Conservation (phyloP, 1,140 invertebrate species). For the Neoseiulus cucumeris region DNA sequence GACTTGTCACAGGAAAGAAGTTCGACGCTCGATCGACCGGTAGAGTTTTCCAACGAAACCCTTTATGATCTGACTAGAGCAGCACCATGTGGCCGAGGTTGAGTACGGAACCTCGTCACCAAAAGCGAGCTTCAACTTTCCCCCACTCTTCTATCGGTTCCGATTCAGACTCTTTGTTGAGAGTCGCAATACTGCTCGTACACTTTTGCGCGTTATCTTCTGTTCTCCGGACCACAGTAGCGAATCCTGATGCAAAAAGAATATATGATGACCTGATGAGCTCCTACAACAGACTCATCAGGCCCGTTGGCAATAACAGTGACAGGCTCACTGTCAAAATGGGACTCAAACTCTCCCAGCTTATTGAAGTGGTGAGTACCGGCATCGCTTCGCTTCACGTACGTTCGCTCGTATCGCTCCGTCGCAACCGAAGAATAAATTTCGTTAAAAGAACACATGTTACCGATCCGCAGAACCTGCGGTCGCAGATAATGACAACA, state of each 20-base stretch:
- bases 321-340: constrained; percentile 87
- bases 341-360: constrained; percentile 81
- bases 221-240: constrained; percentile 21
- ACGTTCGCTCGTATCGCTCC: neutral
- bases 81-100: too few relatives aligned
- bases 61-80: too few relatives aligned
- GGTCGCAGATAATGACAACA: constrained; percentile 31
- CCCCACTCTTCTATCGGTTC: too few relatives aligned
- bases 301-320: constrained; percentile 87
- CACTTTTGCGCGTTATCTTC: neutral
- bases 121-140: too few relatives aligned
- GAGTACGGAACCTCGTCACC: too few relatives aligned
- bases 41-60: too few relatives aligned
- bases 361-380: constrained; percentile 85
- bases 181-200: neutral
- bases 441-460: neutral
- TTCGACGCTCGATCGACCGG: too few relatives aligned
- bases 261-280: constrained; percentile 83
- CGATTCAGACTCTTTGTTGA: neutral
- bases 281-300: constrained; percentile 91
- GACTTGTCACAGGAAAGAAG: too few relatives aligned
- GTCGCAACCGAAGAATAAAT: neutral
- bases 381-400: neutral
- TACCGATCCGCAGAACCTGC: constrained; percentile 24
- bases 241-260: constrained; percentile 75